These are phyloP conservation scores for Neoaliturus tenellus DNA, from an alignment of 2,888 invertebrate genomes.

Conservation along the genomic window DNA sequence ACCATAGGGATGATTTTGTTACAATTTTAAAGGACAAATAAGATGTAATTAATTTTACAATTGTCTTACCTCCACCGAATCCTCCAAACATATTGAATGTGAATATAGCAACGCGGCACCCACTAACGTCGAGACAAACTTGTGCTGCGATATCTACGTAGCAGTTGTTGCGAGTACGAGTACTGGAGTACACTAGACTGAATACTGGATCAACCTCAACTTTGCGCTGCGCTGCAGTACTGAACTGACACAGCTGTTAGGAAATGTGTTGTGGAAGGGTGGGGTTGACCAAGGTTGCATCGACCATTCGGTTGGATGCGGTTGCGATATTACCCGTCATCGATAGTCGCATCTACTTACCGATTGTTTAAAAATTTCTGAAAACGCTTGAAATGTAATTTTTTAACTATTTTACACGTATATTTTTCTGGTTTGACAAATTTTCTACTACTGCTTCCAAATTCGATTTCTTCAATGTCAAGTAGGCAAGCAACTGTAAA, in stretches of 20 bases:
- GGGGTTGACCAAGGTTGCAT: slow-evolving; percentile 1
- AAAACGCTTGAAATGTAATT: too few species aligned
- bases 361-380: too few species aligned
- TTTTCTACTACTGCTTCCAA: too few species aligned
- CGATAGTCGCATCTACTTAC: background rate
- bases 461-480: too few species aligned
- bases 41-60: too few species aligned
- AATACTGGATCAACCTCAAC: background rate
- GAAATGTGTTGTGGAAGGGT: slow-evolving; percentile 15
- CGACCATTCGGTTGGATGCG: background rate
- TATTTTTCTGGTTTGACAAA: too few species aligned
- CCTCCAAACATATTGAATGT: slow-evolving; percentile 56
- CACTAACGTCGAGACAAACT: background rate
- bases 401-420: too few species aligned
- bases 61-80: slow-evolving; percentile 56
- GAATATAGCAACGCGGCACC: slow-evolving; percentile 17
- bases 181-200: background rate
- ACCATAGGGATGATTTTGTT: too few species aligned
- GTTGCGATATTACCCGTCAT: background rate
- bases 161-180: too few species aligned
- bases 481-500: too few species aligned
- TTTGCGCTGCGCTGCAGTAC: slow-evolving; percentile 11
- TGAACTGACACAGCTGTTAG: slow-evolving; percentile 6
- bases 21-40: too few species aligned
- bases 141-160: slow-evolving; percentile 10